Base-by-base conservation (phyloP, 2,797 vertebrate genomes). In the Muscicapa comitata region DNA sequence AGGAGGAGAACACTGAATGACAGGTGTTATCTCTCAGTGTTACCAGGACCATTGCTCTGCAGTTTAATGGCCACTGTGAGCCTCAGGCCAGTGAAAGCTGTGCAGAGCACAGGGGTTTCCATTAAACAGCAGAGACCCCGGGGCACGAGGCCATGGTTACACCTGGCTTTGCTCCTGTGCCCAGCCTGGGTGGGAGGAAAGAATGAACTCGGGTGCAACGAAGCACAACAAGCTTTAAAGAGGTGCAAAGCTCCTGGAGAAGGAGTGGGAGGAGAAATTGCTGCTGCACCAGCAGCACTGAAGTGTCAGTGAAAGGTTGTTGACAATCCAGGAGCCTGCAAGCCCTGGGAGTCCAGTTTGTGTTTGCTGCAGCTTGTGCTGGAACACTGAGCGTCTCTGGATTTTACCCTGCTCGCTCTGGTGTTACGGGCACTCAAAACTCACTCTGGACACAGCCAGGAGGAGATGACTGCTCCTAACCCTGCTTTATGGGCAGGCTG, bases 191-290 rank as follows among this genome's bases (percentile, higher is more conserved):
- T 33, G 55, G 63, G 90, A 94, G 79, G 58, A 92, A 73, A 85
- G 77, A 63, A 62, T 26, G 53, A 86, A 67, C 43, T 58, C 7
- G 11, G 66, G 9, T 70, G 73, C 78, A 47, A 51, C 0, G 0
- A 86, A 88, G 40, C 66, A 86, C 55, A 87, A 37, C 48, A 76
- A 73, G 20, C 55, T 88, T 89, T 65, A 79, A 77, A 79, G 70
- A 51, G 55, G 48, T 33, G 24, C 38, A 20, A 23, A 74, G 47
- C 40, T 90, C 82, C 80, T 79, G 80, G 74, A 94, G 93, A 86
- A 93, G 71, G 40, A 79, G 90, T 90, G 81, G 93, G 94, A 94
- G 87, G 91, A 83, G 76, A 79, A 77, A 54, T 4, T 7, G 11
- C 53, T 87, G 31, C 37, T n/a, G 45, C 17, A 7, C 15, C 33